Conservation (phyloP, 2,888 invertebrate species). For the Zygaena filipendulae region DNA sequence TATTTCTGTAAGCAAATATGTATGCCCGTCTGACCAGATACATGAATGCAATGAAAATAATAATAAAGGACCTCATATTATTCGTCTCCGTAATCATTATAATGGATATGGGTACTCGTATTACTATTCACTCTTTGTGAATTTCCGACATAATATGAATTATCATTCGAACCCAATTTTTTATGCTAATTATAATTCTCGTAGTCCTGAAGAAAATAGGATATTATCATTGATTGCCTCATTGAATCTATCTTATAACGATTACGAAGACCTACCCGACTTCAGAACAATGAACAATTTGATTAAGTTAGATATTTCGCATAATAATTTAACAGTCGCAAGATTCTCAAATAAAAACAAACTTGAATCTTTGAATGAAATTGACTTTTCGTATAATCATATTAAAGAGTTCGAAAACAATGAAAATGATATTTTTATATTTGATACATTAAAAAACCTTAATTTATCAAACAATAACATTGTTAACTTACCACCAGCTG, state of each 20-base stretch:
- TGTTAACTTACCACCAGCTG: slow-evolving; percentile 23
- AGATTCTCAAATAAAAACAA: slow-evolving; percentile 23
- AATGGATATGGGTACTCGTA: too few relatives aligned
- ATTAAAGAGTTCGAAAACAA: slow-evolving; percentile 23
- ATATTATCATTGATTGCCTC: too few relatives aligned
- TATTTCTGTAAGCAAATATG: too few relatives aligned
- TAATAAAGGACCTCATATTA: too few relatives aligned
- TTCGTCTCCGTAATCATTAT: too few relatives aligned
- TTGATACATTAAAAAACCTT: slow-evolving; percentile 22
- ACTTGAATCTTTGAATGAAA: slow-evolving; percentile 20
- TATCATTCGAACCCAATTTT: too few relatives aligned
- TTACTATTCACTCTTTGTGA: too few relatives aligned
- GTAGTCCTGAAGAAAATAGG: too few relatives aligned
- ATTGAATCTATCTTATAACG: slow-evolving; percentile 28
- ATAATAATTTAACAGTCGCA: slow-evolving; percentile 26
- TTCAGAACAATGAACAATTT: slow-evolving; percentile 25
- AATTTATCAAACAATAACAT: slow-evolving; percentile 37
- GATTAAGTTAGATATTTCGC: slow-evolving; percentile 25
- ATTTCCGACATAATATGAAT: too few relatives aligned
- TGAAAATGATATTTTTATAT: slow-evolving; percentile 18
- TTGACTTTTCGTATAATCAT: slow-evolving; percentile 37
- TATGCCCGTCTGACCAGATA: too few relatives aligned
- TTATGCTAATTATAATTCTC: too few relatives aligned
- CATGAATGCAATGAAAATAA: too few relatives aligned
- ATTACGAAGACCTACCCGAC: slow-evolving; percentile 19